phyloP scores from a whole-genome alignment of 2,797 vertebrate genomes.

The Cetoscarus ocellatus region DNA sequence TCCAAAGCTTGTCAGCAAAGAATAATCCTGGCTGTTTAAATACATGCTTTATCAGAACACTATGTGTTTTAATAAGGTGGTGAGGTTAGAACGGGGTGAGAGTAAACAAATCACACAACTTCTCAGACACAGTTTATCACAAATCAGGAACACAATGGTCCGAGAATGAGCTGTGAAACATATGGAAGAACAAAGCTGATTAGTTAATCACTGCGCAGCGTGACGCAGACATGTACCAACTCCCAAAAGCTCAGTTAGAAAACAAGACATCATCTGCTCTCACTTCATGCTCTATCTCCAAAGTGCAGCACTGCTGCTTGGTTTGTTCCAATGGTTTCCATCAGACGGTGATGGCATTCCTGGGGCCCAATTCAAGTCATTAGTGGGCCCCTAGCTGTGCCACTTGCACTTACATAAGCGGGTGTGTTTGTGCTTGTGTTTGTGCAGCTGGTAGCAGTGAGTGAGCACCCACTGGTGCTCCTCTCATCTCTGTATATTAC shows the following conservation, averaged over 20 bases:
- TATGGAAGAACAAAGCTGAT: conserved; percentile 59
- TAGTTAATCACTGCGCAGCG: conserved; percentile 53
- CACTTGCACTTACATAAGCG: conserved; percentile 65
- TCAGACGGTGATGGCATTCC: conserved; percentile 62
- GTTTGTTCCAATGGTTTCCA: conserved; percentile 66
- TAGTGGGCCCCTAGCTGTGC: conserved; percentile 65
- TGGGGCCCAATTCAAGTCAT: conserved; percentile 68
- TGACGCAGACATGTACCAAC: conserved; percentile 46
- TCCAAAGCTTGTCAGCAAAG: conserved; percentile 25
- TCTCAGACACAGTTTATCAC: conserved; percentile 28
- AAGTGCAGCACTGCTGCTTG: conserved; percentile 59
- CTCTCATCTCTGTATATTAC: conserved; percentile 64
- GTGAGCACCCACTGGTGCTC: conserved; percentile 60
- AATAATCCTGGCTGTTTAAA: conserved; percentile 47
- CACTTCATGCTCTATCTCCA: conserved; percentile 55
- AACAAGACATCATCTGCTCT: conserved; percentile 66
- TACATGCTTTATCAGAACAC: conserved; percentile 14
- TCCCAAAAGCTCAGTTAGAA: conserved; percentile 61
- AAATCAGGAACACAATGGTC: conserved; percentile 36
- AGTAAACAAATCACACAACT: conserved; percentile 40
- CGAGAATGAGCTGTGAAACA: conserved; percentile 46
- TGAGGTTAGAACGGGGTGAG: conserved; percentile 10
- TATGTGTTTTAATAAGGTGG: conserved; percentile 44
- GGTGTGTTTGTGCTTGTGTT: conserved; percentile 39
- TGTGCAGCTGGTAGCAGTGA: conserved; percentile 55